phyloP scores from a whole-genome alignment of 2,113 vertebrate genomes.

The Xiphophorus maculatus region DNA sequence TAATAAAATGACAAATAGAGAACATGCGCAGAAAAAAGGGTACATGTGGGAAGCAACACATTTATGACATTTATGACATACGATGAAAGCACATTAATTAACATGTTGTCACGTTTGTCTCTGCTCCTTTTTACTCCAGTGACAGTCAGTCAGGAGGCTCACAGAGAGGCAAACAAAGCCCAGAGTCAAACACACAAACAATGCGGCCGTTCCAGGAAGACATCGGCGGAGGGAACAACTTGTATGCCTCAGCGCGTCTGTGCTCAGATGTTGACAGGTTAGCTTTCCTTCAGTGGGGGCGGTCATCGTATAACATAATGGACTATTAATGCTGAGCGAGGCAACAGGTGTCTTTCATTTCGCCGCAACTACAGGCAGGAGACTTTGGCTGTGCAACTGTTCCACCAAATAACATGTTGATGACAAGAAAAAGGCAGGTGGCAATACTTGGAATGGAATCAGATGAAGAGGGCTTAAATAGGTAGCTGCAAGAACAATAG shows the following conservation, averaged over 20 bases:
- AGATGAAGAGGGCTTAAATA: slow-evolving; percentile 5
- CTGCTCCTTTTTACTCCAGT: slow-evolving; percentile 34
- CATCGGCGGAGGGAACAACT: slow-evolving; percentile 35
- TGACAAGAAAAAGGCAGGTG: slow-evolving; percentile 23
- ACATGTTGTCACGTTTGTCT: slow-evolving; percentile 11
- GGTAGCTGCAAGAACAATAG: background rate
- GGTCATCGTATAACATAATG: slow-evolving; percentile 74
- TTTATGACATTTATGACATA: slow-evolving; percentile 6
- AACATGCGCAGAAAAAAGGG: background rate
- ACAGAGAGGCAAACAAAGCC: slow-evolving; percentile 35
- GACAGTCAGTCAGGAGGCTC: slow-evolving; percentile 10
- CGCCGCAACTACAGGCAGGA: slow-evolving; percentile 26
- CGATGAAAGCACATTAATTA: slow-evolving; percentile 19
- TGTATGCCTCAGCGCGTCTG: slow-evolving; percentile 28
- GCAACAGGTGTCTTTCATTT: slow-evolving; percentile 64
- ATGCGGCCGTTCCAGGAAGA: slow-evolving; percentile 37
- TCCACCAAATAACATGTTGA: slow-evolving; percentile 34
- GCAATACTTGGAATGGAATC: slow-evolving; percentile 4
- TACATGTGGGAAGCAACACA: background rate
- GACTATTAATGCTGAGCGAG: slow-evolving; percentile 72
- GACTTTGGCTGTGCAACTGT: slow-evolving; percentile 14
- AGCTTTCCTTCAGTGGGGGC: slow-evolving; percentile 61
- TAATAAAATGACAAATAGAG: background rate
- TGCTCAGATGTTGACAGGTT: slow-evolving; percentile 63
- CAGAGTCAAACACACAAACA: slow-evolving; percentile 38